Conservation (phyloP, 2,797 vertebrate species). For the Amazonetta brasiliensis region DNA sequence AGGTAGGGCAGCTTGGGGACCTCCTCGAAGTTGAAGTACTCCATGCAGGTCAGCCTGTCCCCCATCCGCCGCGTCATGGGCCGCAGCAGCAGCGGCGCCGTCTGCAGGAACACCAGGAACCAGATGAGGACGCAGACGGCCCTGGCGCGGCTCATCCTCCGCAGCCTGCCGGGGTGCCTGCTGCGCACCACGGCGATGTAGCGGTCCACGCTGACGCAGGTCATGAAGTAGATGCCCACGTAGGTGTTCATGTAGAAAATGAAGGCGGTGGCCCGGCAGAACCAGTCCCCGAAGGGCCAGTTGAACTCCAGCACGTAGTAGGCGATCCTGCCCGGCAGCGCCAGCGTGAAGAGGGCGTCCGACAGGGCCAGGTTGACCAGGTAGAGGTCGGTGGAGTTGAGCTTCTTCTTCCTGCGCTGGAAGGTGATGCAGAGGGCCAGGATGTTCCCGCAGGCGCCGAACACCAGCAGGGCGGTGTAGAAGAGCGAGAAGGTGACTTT, state of each 20-base stretch:
- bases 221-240: conserved; percentile 88
- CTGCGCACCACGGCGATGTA: conserved; percentile 87
- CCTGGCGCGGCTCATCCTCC: conserved; percentile 73
- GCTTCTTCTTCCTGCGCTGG: conserved; percentile 83
- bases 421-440: conserved; percentile 85
- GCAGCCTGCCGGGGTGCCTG: conserved; percentile 72
- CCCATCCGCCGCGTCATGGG: conserved; percentile 67
- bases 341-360: conserved; percentile 85
- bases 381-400: conserved; percentile 86
- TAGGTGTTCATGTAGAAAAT: conserved; percentile 88
- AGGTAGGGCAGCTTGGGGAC: conserved; percentile 43
- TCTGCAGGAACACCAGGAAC: conserved; percentile 82
- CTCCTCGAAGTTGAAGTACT: conserved; percentile 82
- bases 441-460: conserved; percentile 83
- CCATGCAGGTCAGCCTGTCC: conserved; percentile 85
- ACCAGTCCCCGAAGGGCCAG: conserved; percentile 87
- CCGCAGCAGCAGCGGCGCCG: conserved; percentile 78
- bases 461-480: conserved; percentile 80
- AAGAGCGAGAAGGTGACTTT: conserved; percentile 83
- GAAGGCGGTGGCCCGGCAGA: conserved; percentile 83
- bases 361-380: conserved; percentile 88
- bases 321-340: conserved; percentile 82
- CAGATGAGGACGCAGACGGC: conserved; percentile 81
- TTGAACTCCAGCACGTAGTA: conserved; percentile 85
- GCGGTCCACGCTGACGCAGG: conserved; percentile 86